These are phyloP conservation scores for Sebastes vulpes DNA, from an alignment of 2,797 vertebrate species.

Conservation along the genomic window DNA sequence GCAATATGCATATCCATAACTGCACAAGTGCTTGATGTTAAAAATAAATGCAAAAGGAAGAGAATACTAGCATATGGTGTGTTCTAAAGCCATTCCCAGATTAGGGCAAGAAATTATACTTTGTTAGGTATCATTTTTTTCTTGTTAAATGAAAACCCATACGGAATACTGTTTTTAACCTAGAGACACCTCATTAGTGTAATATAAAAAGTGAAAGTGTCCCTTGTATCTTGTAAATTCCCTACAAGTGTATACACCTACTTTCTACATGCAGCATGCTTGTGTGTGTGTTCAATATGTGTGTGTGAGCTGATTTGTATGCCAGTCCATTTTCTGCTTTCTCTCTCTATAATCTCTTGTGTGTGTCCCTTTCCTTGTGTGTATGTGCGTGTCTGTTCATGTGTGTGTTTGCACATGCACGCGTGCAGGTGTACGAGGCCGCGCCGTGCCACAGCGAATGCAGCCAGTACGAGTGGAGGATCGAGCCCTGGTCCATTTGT, in stretches of 20 bases:
- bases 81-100: not conserved
- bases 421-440: conserved; percentile 92
- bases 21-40: not conserved
- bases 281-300: not conserved
- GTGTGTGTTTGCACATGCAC: not conserved
- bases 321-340: conserved; percentile 8
- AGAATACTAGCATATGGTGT: not conserved
- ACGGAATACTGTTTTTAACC: not conserved
- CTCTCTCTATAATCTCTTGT: not conserved
- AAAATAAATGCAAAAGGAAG: not conserved
- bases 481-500: conserved; percentile 94
- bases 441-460: conserved; percentile 91
- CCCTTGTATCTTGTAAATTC: not conserved
- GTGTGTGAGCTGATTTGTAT: conserved; percentile 15
- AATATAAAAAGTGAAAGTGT: not conserved
- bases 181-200: conserved; percentile 9
- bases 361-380: conserved; percentile 2
- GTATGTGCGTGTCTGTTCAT: conserved; percentile 7
- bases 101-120: not conserved
- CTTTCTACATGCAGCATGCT: not conserved
- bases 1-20: not conserved
- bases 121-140: not conserved
- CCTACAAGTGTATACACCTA: not conserved
- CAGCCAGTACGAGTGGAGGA: conserved; percentile 90
- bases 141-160: not conserved